Evolutionary conservation across 2,113 vertebrate species (phyloP).

Genomic region (Sisor rabdophorus): DNA sequence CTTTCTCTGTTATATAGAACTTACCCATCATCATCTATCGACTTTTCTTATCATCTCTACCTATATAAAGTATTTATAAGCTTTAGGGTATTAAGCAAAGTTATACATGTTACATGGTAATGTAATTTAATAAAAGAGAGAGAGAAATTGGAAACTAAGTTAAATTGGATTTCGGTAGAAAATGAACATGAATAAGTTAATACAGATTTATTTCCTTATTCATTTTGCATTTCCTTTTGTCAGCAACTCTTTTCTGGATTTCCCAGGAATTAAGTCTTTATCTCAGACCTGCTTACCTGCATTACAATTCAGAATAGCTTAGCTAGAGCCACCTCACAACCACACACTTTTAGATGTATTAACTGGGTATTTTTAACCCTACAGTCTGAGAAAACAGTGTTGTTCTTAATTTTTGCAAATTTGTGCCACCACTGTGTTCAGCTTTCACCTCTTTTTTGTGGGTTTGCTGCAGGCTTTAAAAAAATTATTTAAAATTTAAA

Average conservation of each 20-base stretch:
- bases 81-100: too few relatives aligned
- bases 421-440: too few relatives aligned
- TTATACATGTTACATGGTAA: too few relatives aligned
- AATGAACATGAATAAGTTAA: neutral
- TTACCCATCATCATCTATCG: too few relatives aligned
- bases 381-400: neutral
- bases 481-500: too few relatives aligned
- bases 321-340: neutral
- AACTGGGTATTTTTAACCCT: neutral
- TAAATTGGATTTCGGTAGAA: neutral
- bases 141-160: too few relatives aligned
- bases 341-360: neutral
- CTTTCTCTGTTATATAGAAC: too few relatives aligned
- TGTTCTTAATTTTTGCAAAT: neutral
- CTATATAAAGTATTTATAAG: too few relatives aligned
- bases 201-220: neutral
- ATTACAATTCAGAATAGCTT: neutral
- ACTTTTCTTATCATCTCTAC: too few relatives aligned
- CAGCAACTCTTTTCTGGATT: neutral
- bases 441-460: too few relatives aligned
- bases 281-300: neutral
- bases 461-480: too few relatives aligned
- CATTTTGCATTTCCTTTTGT: neutral
- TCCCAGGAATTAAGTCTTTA: neutral
- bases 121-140: too few relatives aligned